Conservation (phyloP, 2,888 invertebrate species). For the Rhagonycha fulva region DNA sequence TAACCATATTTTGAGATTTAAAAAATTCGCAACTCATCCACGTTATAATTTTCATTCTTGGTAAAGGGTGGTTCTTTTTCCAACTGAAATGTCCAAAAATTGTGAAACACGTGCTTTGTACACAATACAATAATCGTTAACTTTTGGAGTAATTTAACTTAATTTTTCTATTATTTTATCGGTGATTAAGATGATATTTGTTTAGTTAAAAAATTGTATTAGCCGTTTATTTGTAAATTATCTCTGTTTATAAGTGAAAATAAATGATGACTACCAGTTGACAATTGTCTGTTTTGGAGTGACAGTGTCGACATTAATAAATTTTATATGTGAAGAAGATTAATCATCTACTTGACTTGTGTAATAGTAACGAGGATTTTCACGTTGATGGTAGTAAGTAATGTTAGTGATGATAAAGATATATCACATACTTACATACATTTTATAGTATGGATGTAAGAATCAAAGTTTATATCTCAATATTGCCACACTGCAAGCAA, state of each 20-base stretch:
- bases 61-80: no score
- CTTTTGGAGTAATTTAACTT: no score
- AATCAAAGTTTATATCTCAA: not conserved
- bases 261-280: not conserved
- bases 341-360: conserved; percentile 32
- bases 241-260: not conserved
- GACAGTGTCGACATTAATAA: conserved; percentile 32
- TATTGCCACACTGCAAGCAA: conserved; percentile 4
- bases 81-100: no score
- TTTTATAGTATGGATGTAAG: no score
- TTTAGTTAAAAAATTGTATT: not conserved
- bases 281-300: not conserved
- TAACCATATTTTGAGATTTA: no score
- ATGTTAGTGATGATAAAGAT: conserved; percentile 11
- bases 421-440: conserved; percentile 4
- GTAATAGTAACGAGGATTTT: conserved; percentile 16
- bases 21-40: no score
- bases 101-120: no score
- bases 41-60: no score
- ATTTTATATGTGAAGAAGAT: conserved; percentile 33
- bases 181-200: not conserved
- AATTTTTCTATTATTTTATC: no score
- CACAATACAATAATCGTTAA: no score
- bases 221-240: not conserved
- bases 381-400: conserved; percentile 22